Evolutionary conservation across 2,113 vertebrate species (phyloP).

Genomic region (Pantherophis guttatus): DNA sequence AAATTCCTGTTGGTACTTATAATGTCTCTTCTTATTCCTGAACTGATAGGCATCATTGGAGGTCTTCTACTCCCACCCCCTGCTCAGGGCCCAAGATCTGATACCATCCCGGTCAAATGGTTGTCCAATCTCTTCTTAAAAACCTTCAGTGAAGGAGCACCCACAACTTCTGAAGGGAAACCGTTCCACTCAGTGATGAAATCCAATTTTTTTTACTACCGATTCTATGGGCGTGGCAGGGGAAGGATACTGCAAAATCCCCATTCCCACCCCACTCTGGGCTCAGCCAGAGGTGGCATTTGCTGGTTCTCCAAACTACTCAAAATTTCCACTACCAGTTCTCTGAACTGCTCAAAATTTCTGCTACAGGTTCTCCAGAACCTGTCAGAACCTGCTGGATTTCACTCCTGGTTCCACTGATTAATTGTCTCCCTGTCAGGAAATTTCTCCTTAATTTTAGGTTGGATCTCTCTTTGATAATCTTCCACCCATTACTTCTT

Average conservation of each 20-base stretch:
- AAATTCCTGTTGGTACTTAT: not conserved
- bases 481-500: not conserved
- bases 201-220: no score
- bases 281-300: no score
- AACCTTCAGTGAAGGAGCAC: not conserved
- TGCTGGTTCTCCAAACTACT: no score
- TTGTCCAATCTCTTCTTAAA: not conserved
- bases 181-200: not conserved
- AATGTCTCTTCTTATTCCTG: not conserved
- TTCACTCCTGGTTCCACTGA: not conserved
- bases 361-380: no score
- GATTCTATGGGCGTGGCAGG: no score
- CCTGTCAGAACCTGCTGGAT: no score
- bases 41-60: not conserved
- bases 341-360: no score
- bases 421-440: not conserved
- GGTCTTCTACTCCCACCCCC: not conserved
- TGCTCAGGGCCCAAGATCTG: not conserved
- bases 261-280: no score
- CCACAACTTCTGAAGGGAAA: not conserved
- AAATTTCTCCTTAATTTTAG: not conserved
- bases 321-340: no score
- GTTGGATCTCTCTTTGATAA: not conserved
- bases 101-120: not conserved
- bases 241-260: no score